phyloP scores from a whole-genome alignment of 1,140 invertebrate species.

The Panonychus citri region DNA sequence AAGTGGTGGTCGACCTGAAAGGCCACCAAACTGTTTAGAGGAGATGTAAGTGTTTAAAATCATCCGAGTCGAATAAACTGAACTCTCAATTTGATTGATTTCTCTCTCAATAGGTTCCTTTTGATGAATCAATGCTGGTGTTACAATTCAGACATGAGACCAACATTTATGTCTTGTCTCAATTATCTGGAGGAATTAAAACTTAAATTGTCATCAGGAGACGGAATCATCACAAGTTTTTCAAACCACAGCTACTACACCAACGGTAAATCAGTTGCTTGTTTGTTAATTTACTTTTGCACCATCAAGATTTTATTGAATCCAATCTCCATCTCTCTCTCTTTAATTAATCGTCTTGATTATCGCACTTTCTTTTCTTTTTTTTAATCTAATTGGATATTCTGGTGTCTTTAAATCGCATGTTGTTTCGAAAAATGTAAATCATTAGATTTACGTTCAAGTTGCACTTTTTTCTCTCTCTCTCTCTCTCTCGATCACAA shows the following conservation, averaged over 20 bases:
- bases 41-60: too few relatives aligned
- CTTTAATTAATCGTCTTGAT: background rate
- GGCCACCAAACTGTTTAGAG: background rate
- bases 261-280: background rate
- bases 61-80: too few relatives aligned
- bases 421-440: too few relatives aligned
- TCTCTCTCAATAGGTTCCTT: too few relatives aligned
- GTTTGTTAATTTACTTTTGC: background rate
- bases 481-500: too few relatives aligned
- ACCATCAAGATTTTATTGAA: background rate
- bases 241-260: background rate
- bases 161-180: constrained; percentile 12
- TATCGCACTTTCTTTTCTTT: background rate
- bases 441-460: too few relatives aligned
- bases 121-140: constrained; percentile 28
- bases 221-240: background rate
- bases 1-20: background rate
- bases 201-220: background rate
- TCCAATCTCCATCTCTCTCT: too few relatives aligned
- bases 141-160: constrained; percentile 13
- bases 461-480: too few relatives aligned
- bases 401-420: too few relatives aligned
- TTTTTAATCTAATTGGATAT: background rate
- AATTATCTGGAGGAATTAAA: constrained; percentile 8
- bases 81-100: too few relatives aligned